Conservation (phyloP, 2,113 vertebrate genomes). For the Hippocampus abdominalis region DNA sequence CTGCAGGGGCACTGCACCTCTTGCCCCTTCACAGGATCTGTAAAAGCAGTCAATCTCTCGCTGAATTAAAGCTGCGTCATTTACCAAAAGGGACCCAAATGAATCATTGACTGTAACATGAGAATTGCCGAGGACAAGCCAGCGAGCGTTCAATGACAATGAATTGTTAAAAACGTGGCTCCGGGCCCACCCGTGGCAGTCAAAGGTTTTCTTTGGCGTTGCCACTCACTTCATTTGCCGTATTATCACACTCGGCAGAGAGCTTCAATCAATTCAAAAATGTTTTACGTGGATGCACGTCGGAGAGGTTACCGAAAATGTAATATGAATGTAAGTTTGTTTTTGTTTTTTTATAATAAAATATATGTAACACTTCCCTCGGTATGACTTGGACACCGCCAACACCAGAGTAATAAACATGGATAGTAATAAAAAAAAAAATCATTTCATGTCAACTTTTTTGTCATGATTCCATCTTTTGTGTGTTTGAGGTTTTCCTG, state of each 20-base stretch:
- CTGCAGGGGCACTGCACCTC: neutral
- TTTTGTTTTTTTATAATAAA: neutral
- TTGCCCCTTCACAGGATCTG: neutral
- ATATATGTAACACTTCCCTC: neutral
- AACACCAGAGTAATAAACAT: neutral
- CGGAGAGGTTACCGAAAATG: neutral
- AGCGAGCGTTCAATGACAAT: constrained; percentile 44
- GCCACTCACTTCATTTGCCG: neutral
- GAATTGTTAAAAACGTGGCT: constrained; percentile 62
- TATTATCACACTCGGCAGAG: neutral
- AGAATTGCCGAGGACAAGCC: neutral
- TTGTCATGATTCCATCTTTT: neutral
- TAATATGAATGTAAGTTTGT: neutral
- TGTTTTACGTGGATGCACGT: neutral
- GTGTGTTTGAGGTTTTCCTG: neutral
- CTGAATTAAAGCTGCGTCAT: neutral
- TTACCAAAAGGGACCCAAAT: neutral
- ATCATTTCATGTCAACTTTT: neutral
- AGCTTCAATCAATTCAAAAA: neutral
- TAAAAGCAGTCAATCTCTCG: neutral
- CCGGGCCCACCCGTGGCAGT: neutral
- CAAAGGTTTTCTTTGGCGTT: constrained; percentile 8
- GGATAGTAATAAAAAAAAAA: neutral
- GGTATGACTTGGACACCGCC: neutral
- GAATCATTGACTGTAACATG: constrained; percentile 10